phyloP scores from a whole-genome alignment of 1,140 invertebrate genomes.

The Ectropis grisescens region DNA sequence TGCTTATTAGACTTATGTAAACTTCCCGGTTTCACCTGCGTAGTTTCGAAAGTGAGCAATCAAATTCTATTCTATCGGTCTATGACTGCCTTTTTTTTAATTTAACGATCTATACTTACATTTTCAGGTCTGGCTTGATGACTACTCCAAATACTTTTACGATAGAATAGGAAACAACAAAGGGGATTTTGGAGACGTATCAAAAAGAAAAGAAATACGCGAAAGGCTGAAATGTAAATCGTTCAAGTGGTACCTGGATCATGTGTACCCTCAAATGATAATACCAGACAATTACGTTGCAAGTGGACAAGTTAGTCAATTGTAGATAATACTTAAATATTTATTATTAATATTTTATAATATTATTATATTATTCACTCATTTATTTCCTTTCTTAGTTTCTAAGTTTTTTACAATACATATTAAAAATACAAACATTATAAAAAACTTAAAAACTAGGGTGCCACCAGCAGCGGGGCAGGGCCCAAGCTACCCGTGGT shows the following conservation, averaged over 20 bases:
- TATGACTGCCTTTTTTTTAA: not conserved
- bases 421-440: too few species aligned
- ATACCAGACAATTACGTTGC: slow-evolving; percentile 70
- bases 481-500: too few species aligned
- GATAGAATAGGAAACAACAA: slow-evolving; percentile 53
- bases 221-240: slow-evolving; percentile 91
- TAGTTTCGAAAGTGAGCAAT: not conserved
- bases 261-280: slow-evolving; percentile 95
- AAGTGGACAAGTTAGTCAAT: slow-evolving; percentile 15
- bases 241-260: slow-evolving; percentile 97
- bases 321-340: too few species aligned
- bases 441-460: too few species aligned
- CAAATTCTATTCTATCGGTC: not conserved
- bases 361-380: too few species aligned
- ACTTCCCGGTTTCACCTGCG: too few species aligned
- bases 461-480: too few species aligned
- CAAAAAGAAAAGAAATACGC: slow-evolving; percentile 79
- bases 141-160: slow-evolving; percentile 74
- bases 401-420: too few species aligned
- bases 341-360: too few species aligned
- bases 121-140: slow-evolving; percentile 86
- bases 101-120: not conserved
- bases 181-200: slow-evolving; percentile 83
- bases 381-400: too few species aligned
- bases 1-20: not conserved